A percentile compares a stretch with the other conserved stretches of the same genome.
These are phyloP conservation scores for Ennomos erosarius DNA, from an alignment of 2,888 invertebrate species.

Conservation along the genomic window DNA sequence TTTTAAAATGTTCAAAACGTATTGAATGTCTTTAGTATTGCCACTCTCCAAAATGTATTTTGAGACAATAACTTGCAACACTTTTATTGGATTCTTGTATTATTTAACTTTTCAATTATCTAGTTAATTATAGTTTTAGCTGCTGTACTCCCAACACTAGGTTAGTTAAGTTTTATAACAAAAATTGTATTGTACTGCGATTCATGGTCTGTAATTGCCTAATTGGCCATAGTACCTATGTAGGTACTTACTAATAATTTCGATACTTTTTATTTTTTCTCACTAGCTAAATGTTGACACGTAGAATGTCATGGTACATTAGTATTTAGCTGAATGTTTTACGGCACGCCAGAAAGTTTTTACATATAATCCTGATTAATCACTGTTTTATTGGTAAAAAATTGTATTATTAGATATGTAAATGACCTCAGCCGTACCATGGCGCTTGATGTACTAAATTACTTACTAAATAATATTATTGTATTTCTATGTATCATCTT, in stretches of 20 bases:
- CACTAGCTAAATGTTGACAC: constrained; percentile 50
- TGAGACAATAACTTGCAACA: constrained; percentile 66
- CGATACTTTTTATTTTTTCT: constrained; percentile 49
- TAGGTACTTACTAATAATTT: too few species aligned
- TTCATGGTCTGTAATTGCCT: constrained; percentile 51
- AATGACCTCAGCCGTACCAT: constrained; percentile 42
- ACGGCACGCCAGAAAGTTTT: constrained; percentile 68
- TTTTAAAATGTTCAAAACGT: constrained; percentile 24
- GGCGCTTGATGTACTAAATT: constrained; percentile 34
- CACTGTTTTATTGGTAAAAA: constrained; percentile 60
- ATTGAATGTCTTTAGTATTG: constrained; percentile 46
- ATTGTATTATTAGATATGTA: constrained; percentile 35
- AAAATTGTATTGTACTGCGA: constrained; percentile 68
- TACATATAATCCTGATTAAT: constrained; percentile 66
- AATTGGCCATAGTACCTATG: too few species aligned
- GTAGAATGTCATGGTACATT: constrained; percentile 52
- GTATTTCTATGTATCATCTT: constrained; percentile 33
- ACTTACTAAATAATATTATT: constrained; percentile 1
- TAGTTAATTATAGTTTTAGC: background rate
- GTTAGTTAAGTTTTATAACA: constrained; percentile 41
- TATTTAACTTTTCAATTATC: background rate
- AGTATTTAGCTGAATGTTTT: constrained; percentile 59
- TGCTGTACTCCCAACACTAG: constrained; percentile 20
- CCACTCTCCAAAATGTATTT: constrained; percentile 59
- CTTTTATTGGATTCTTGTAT: constrained; percentile 4